Base-by-base conservation (phyloP, 2,113 vertebrate species). In the Cottus gobio region DNA sequence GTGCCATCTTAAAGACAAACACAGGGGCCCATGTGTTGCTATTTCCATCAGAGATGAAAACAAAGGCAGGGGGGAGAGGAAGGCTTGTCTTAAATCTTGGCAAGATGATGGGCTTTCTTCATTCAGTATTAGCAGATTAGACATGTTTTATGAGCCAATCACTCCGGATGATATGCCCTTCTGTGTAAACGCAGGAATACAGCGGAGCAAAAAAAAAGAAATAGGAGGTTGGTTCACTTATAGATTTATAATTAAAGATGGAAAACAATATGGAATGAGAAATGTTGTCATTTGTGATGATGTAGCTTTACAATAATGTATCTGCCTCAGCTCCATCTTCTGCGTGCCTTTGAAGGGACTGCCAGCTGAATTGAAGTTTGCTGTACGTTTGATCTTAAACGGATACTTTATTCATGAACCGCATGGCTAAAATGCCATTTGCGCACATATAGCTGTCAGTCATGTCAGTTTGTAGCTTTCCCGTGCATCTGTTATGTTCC, bases 41-140 rank as follows among this genome's bases (percentile, higher is more conserved):
- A 93, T 93, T 93, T 94, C 90, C 87, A 93, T 91, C 91, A 77
- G 86, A 77, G 91, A 86, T 74, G 78, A 62, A 90, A 85, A 93
- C 92, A 94, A 92, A 92, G 71, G 76, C 74, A 10, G 48, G 69
- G 69, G 77, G 79, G 72, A 60, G 60, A 44, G 80, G 82, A 58
- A 71, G 84, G 73, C 83, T 90, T 65, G 85, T 89, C 73, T 90
- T 88, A 88, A 86, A 75, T 81, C 88, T 85, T 87, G 77, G 89
- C 71, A 56, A 87, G 90, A 87, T 88, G 93, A 93, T 82, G 88
- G 83, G 85, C 85, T 89, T 91, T 91, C 89, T 89, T 92, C 89
- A 86, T 88, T 90, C 82, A 36, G 91, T 88, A 90, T 92, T 92
- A 93, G 86, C 89, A 94, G 92, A 94, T 93, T 92, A 93, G 91